A percentile compares a stretch with the other conserved stretches of the same genome.
These are phyloP conservation scores for Crepidodera aurea DNA, from an alignment of 2,888 invertebrate genomes.

Conservation along the genomic window DNA sequence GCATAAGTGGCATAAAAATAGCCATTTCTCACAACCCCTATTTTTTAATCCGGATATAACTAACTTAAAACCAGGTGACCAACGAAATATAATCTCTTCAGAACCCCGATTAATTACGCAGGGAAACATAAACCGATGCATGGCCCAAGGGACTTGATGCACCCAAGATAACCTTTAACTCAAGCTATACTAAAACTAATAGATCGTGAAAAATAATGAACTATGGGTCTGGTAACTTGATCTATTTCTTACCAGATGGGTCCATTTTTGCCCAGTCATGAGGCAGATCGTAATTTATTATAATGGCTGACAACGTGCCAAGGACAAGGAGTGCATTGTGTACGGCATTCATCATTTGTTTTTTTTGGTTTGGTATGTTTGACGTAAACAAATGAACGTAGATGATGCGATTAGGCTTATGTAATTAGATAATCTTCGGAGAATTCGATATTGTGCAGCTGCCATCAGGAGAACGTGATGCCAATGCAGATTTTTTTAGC, in stretches of 20 bases:
- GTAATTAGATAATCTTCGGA: background rate
- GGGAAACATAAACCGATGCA: no score
- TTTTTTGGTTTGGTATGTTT: background rate
- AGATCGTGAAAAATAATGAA: slow-evolving; percentile 30
- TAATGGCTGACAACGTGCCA: slow-evolving; percentile 1
- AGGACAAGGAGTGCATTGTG: background rate
- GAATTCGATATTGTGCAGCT: background rate
- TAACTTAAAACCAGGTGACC: no score
- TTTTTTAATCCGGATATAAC: no score
- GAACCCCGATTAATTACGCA: no score
- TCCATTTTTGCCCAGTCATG: slow-evolving; percentile 13
- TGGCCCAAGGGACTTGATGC: slow-evolving; percentile 1
- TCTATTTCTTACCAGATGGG: slow-evolving; percentile 28
- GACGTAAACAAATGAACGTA: slow-evolving; percentile 5
- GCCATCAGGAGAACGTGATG: background rate
- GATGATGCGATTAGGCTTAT: background rate
- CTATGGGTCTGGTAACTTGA: slow-evolving; percentile 28
- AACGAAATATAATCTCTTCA: no score
- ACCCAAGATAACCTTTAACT: slow-evolving; percentile 29
- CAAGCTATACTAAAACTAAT: slow-evolving; percentile 24
- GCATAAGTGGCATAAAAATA: no score
- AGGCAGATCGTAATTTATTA: background rate
- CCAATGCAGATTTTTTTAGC: no score
- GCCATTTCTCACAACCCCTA: no score
- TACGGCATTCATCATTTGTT: background rate